Base-by-base conservation (phyloP, 2,797 vertebrate genomes). In the Eospalax fontanierii region DNA sequence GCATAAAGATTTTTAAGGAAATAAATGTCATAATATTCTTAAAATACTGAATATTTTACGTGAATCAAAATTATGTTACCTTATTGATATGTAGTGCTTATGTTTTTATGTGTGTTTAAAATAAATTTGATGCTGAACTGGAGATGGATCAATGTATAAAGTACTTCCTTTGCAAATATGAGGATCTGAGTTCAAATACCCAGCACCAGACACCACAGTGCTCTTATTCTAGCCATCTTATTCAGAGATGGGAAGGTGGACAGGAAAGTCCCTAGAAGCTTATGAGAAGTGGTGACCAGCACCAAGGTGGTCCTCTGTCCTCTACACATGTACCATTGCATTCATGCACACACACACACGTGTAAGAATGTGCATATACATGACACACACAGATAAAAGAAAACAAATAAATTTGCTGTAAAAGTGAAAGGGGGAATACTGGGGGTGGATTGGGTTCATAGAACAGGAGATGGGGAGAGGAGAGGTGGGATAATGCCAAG, bases 401-500 rank as follows among this genome's bases (percentile, higher is more conserved):
- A 33, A 81, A 61, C 28, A 68, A 35, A 16, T n/a, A n/a, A 24
- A 24, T n/a, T 24, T 68, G 4, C n/a, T 83, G 46, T 83, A 46
- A 68, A 65, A 66, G 12, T 46, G 61, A 66, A 84, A 8, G 3
- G 12, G 19, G 1, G 24, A 38, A 33, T 40, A 82, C 38, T 14
- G 19, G 4, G 28, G 5, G 2, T 4, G 40, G 19, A 12, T 28
- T 74, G 24, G 12, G 15, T 74, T 74, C n/a, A n/a, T n/a, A n/a
- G n/a, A 28, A 46, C 11, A 33, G 6, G 12, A 3, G 6, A 30
- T 14, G 24, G 3, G 0, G 5, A 79, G 7, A 38, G 24, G n/a
- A 63, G 26, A 33, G 38, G n/a, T 30, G 38, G 3, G 24, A 24
- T 81, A 7, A 63, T 4, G 1, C 2, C 40, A 6, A 61, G 19